Evolutionary conservation across 2,113 vertebrate species (phyloP).

Genomic region (human (Homo sapiens)): DNA sequence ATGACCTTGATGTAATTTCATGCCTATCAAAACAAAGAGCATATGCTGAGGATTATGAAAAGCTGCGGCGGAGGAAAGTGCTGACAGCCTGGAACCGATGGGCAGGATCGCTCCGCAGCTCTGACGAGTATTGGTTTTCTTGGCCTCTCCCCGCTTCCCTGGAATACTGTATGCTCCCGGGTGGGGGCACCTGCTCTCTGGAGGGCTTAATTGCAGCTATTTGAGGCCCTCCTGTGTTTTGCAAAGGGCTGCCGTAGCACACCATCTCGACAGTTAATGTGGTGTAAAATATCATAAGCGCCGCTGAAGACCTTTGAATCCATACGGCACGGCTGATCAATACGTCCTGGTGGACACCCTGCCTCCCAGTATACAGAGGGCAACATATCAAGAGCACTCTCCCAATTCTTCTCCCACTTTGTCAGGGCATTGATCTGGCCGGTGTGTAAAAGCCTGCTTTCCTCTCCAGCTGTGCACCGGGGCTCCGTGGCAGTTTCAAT

Average conservation of each 20-base stretch:
- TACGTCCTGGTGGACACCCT: slow-evolving; percentile 27
- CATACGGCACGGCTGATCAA: slow-evolving; percentile 36
- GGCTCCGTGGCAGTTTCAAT: not conserved
- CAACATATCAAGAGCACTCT: rapidly evolving
- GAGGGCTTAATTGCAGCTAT: slow-evolving; percentile 78
- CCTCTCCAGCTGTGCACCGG: rapidly evolving
- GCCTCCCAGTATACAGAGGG: slow-evolving; percentile 46
- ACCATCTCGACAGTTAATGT: slow-evolving; percentile 75
- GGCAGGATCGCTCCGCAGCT: slow-evolving; percentile 38
- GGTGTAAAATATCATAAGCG: slow-evolving; percentile 75
- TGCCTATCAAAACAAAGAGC: slow-evolving; percentile 91
- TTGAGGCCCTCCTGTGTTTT: slow-evolving; percentile 72
- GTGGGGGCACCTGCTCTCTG: slow-evolving; percentile 73
- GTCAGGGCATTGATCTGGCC: not conserved
- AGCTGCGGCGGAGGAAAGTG: slow-evolving; percentile 76
- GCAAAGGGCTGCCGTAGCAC: slow-evolving; percentile 77
- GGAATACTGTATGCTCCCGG: slow-evolving; percentile 60
- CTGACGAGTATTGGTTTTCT: slow-evolving; percentile 68
- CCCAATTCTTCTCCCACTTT: not conserved
- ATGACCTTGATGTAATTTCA: slow-evolving; percentile 98
- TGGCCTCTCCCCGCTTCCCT: slow-evolving; percentile 60
- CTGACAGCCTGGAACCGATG: slow-evolving; percentile 61
- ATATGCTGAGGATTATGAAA: slow-evolving; percentile 89
- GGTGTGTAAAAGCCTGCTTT: not conserved
- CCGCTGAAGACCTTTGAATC: slow-evolving; percentile 64